Conservation (phyloP, 2,888 invertebrate species). For the Corbicula japonica region DNA sequence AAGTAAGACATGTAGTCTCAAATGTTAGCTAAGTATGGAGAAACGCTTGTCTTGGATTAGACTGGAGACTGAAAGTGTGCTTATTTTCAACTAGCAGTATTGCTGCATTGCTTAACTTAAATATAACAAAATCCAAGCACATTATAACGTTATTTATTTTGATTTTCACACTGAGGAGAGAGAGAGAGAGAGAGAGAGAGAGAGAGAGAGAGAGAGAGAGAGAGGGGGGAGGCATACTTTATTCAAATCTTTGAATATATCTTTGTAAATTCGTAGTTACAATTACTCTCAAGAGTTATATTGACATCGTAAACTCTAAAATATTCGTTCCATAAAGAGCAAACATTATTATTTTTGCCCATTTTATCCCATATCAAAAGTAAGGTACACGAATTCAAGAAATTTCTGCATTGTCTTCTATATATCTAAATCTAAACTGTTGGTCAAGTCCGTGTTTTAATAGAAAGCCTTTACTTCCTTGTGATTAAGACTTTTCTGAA, state of each 20-base stretch:
- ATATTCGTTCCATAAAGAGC: no score
- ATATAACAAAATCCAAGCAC: background rate
- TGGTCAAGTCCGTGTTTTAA: background rate
- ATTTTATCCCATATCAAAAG: no score
- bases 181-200: no score
- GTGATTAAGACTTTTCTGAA: background rate
- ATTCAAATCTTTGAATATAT: no score
- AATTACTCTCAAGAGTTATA: no score
- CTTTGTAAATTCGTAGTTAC: no score
- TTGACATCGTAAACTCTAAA: no score
- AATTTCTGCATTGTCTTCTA: background rate
- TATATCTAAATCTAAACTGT: background rate
- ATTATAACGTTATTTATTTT: background rate
- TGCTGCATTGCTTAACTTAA: background rate
- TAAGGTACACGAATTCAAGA: background rate
- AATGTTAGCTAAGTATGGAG: background rate
- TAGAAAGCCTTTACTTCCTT: background rate
- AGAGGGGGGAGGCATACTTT: no score
- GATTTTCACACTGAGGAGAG: no score
- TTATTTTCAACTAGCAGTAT: background rate
- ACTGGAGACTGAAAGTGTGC: background rate
- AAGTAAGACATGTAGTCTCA: slow-evolving; percentile 51
- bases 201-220: no score
- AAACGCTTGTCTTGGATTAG: background rate
- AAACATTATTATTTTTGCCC: no score